These are phyloP conservation scores for Drosophila mayaguana DNA, from an alignment of 2,888 invertebrate species.

Conservation along the genomic window DNA sequence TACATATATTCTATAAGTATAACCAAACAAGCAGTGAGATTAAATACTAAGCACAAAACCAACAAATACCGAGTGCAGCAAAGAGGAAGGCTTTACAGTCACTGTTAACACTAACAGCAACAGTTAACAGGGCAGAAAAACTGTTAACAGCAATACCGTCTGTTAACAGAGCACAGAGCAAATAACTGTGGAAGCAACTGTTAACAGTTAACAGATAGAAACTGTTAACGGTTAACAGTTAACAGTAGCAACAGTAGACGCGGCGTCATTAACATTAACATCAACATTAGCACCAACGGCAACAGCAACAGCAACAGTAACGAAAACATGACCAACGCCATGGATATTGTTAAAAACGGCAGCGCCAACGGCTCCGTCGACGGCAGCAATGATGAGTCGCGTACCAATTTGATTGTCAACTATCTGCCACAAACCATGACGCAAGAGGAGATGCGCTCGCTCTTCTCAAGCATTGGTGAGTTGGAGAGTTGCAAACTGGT, in stretches of 20 bases:
- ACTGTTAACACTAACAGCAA: conserved; percentile 40
- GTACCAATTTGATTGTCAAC: conserved; percentile 97
- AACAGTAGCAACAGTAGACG: conserved; percentile 16
- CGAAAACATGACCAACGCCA: conserved; percentile 84
- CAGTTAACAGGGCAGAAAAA: conserved; percentile 13
- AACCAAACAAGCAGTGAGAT: conserved; percentile 82
- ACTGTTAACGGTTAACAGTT: conserved; percentile 7
- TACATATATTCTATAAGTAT: conserved; percentile 57
- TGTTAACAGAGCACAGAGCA: conserved; percentile 29
- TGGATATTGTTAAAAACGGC: conserved; percentile 93
- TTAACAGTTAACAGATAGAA: conserved; percentile 19
- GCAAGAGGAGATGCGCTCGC: conserved; percentile 97
- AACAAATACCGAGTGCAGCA: conserved; percentile 19
- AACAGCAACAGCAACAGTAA: conserved; percentile 39
- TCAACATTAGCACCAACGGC: conserved; percentile 32
- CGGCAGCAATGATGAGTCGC: conserved; percentile 95
- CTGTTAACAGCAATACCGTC: background rate
- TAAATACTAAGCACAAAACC: conserved; percentile 70
- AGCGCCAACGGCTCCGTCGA: conserved; percentile 84
- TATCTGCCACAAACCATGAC: conserved; percentile 97
- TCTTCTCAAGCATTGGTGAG: conserved; percentile 97
- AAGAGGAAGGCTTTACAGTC: background rate
- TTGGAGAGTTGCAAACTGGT: conserved; percentile 99
- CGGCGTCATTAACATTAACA: conserved; percentile 8
- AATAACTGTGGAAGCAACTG: conserved; percentile 17